Evolutionary conservation across 1,140 invertebrate genomes (phyloP).

Genomic region (Apis florea): DNA sequence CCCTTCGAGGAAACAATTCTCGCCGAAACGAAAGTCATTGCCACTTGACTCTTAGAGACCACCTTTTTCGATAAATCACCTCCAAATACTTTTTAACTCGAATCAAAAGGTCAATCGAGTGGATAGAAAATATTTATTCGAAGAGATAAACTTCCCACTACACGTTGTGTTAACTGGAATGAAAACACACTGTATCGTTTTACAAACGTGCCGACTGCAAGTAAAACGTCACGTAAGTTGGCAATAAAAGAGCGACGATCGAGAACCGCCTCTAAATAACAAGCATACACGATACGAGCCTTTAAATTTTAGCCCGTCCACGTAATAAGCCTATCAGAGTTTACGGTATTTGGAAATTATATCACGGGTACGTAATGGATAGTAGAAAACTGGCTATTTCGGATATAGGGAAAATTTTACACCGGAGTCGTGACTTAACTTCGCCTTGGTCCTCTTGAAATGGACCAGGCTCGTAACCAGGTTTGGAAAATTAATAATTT

Average conservation of each 20-base stretch:
- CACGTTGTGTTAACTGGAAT: too few relatives aligned
- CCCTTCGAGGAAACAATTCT: too few relatives aligned
- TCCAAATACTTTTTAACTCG: too few relatives aligned
- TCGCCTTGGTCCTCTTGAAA: not conserved
- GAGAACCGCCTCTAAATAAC: not conserved
- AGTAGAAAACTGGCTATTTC: not conserved
- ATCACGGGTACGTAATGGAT: not conserved
- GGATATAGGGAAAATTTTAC: not conserved
- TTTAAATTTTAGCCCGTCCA: conserved; percentile 6
- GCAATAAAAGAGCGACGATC: not conserved
- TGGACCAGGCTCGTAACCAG: too few relatives aligned
- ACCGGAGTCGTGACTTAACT: not conserved
- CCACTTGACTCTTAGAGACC: too few relatives aligned
- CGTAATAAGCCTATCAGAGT: conserved; percentile 20
- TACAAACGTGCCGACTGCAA: not conserved
- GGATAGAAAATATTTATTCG: too few relatives aligned
- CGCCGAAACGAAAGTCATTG: too few relatives aligned
- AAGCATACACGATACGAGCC: not conserved
- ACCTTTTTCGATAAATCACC: too few relatives aligned
- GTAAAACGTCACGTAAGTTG: not conserved
- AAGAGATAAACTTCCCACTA: too few relatives aligned
- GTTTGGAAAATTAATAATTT: conserved; percentile 52
- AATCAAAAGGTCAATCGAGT: too few relatives aligned
- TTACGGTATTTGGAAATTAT: conserved; percentile 9
- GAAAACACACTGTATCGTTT: not conserved